Evolutionary conservation across 2,888 invertebrate genomes (phyloP), one percentile per base, ranked within the genome.

Genomic region (Athalia cordata): DNA sequence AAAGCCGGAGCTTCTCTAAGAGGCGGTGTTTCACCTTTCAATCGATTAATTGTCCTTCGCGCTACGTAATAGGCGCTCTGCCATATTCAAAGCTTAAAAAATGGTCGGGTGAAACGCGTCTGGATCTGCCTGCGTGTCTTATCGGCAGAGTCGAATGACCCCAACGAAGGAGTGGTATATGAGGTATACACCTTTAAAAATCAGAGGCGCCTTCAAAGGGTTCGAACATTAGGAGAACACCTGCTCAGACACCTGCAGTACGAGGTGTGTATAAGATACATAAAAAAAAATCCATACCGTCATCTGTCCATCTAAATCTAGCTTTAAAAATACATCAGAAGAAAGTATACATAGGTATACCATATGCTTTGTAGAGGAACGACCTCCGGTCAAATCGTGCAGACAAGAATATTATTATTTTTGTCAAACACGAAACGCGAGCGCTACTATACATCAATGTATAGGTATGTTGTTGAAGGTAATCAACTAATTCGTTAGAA

Each of bases 11-110:
- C 59, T 72, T 72, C 29, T 29, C 29, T 7, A 59, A 57, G 57
- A 59, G 47, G 59, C 13, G 72, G 47, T 47, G 45, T 59, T 59
- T 45, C 47, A 45, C 72, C 59, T 59, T 59, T 59, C 15, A 57
- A 59, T 72, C 72, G 59, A 72, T 72, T 72, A 72, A 72, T 72
- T 72, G 72, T 72, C 15, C 11, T 59, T 59, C 47, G 9, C 47
- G 47, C 13, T 45, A 47, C 57, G 59, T 9, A 47, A 47, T 59
- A 45, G 8, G 57, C 6, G 13, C 57, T 72, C 8, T 47, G 47
- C 59, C 59, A 13, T 5, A 13, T 11, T 45, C 11, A 59, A 13
- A 13, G 57, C 50, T 45, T 43, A 59, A 13, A 59, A 11, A 3
- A 45, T 9, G 70, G 59, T 59, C 72, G 59, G 72, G 13, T 47